phyloP scores from a whole-genome alignment of 2,113 vertebrate species.

The Erythrocebus patas region DNA sequence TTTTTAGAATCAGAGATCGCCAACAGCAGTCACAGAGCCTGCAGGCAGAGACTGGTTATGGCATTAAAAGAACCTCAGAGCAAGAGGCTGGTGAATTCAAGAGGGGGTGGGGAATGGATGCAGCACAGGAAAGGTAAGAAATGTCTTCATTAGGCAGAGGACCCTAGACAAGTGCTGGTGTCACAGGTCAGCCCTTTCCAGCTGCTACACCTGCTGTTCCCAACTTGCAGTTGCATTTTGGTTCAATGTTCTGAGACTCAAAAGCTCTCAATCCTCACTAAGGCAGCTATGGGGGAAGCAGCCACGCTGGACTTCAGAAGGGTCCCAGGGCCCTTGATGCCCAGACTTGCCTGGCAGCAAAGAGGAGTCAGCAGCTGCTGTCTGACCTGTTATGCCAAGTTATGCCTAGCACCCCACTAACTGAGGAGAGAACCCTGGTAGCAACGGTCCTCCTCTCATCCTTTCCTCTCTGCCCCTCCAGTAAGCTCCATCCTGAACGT shows the following conservation, averaged over 20 bases:
- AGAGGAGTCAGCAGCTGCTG: neutral
- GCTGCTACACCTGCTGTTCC: neutral
- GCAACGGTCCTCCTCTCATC: neutral
- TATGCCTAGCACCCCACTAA: neutral
- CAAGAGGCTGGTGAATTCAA: neutral
- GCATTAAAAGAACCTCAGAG: conserved; percentile 43
- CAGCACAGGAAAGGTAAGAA: neutral
- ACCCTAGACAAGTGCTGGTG: neutral
- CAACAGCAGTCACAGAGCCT: conserved; percentile 22
- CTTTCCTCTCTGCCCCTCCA: neutral
- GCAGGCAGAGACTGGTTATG: neutral
- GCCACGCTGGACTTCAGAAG: neutral
- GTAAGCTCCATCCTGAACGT: neutral
- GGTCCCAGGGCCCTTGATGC: neutral
- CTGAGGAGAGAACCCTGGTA: neutral
- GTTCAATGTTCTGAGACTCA: neutral
- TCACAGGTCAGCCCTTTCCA: neutral
- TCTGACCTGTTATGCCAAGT: conserved; percentile 24
- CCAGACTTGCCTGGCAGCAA: neutral
- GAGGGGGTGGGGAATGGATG: neutral
- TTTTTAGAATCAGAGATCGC: conserved; percentile 43
- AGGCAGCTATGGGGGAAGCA: neutral
- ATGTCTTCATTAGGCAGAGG: conserved; percentile 28
- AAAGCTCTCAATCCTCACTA: neutral
- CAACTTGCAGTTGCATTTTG: conserved; percentile 15